Percentiles rank a stretch among this genome's conserved stretches.
Evolutionary conservation across 2,888 invertebrate species (phyloP).

Genomic region (Eurois occulta): DNA sequence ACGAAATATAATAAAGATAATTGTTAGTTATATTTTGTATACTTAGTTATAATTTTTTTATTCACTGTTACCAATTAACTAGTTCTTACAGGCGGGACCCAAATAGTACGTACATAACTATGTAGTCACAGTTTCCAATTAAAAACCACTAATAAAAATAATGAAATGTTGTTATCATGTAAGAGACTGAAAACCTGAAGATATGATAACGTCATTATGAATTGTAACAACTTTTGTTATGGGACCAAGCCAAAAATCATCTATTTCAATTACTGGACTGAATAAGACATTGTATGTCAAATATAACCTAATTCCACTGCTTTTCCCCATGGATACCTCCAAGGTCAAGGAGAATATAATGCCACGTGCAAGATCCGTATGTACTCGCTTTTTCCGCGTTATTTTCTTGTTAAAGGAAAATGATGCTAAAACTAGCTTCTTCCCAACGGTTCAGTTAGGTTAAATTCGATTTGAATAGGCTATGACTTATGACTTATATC

Average conservation of each 20-base stretch:
- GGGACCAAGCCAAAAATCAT: background rate
- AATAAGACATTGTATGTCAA: constrained; percentile 2
- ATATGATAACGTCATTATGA: background rate
- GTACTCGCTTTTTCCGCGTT: too few relatives aligned
- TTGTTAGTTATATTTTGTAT: too few relatives aligned
- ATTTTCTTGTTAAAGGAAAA: background rate
- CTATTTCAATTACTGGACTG: background rate
- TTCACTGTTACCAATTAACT: too few relatives aligned
- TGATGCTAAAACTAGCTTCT: background rate
- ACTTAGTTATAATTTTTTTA: too few relatives aligned
- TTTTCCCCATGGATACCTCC: background rate
- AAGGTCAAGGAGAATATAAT: background rate
- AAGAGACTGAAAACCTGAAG: background rate
- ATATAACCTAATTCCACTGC: background rate
- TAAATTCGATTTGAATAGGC: background rate
- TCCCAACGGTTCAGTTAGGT: background rate
- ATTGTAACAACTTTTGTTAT: background rate
- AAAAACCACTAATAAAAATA: background rate
- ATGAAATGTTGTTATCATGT: background rate
- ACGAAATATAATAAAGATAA: too few relatives aligned
- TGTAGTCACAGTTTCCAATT: background rate
- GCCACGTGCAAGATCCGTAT: background rate
- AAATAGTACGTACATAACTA: background rate
- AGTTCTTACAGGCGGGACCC: too few relatives aligned
- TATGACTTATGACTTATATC: too few relatives aligned